Conservation (phyloP, 2,113 vertebrate genomes). For the Pampusana beccarii region DNA sequence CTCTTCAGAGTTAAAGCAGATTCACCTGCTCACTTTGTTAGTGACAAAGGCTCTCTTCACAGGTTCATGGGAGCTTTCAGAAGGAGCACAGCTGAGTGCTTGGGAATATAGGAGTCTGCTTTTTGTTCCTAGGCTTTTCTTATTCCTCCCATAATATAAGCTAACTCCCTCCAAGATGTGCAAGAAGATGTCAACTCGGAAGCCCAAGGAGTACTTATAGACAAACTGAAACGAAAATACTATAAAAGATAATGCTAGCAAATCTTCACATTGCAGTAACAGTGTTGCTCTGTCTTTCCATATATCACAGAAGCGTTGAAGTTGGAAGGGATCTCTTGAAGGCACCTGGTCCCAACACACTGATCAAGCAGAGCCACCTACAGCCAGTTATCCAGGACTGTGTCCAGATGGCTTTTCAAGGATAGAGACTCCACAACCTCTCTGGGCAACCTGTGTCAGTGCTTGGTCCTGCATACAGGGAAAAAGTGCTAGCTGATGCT, state of each 20-base stretch:
- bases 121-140: not conserved
- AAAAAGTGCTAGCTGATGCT: not conserved
- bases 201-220: not conserved
- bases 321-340: not conserved
- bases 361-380: not conserved
- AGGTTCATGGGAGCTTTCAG: not conserved
- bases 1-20: not conserved
- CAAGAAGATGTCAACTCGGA: not conserved
- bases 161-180: not conserved
- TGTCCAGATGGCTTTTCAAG: not conserved
- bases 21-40: not conserved
- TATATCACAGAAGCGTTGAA: not conserved
- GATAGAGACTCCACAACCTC: not conserved
- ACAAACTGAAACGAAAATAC: not conserved
- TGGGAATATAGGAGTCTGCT: not conserved
- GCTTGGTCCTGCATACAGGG: not conserved
- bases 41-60: not conserved
- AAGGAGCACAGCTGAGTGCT: not conserved
- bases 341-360: not conserved
- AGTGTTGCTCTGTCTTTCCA: not conserved
- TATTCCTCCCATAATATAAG: not conserved
- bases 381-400: not conserved
- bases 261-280: not conserved
- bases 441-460: not conserved
- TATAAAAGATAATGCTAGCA: not conserved